A percentile compares a stretch with the other conserved stretches of the same genome.
Conservation (phyloP, 1,140 invertebrate species). For the Caenorhabditis briggsae region DNA sequence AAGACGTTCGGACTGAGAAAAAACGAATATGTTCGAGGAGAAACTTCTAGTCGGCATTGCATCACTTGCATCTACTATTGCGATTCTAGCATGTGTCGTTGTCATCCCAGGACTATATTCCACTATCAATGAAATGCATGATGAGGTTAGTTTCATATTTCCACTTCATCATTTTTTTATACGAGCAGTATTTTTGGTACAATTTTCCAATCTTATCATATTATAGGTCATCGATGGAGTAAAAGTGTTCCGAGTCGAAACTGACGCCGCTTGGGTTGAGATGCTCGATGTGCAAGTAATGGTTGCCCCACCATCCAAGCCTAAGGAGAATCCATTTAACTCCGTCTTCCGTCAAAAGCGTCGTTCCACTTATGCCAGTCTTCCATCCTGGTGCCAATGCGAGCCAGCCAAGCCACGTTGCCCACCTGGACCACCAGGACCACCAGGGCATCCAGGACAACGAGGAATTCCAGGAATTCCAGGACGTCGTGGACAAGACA, state of each 20-base stretch:
- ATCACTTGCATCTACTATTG: constrained; percentile 50
- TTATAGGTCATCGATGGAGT: constrained; percentile 12
- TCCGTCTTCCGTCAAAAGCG: constrained; percentile 37
- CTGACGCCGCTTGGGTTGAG: constrained; percentile 43
- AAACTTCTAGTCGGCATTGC: constrained; percentile 62
- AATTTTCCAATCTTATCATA: background rate
- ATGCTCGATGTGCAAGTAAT: constrained; percentile 53
- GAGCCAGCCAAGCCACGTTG: constrained; percentile 61
- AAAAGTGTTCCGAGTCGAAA: constrained; percentile 15
- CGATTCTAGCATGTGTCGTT: constrained; percentile 56
- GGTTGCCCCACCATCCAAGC: constrained; percentile 2
- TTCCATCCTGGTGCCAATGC: constrained; percentile 60
- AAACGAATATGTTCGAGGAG: constrained; percentile 58
- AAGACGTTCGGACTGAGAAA: background rate
- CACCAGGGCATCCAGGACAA: constrained; percentile 62
- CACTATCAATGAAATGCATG: constrained; percentile 63
- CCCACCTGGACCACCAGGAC: constrained; percentile 62
- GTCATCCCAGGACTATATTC: constrained; percentile 62
- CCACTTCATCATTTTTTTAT: too few relatives aligned
- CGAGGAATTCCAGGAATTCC: constrained; percentile 65
- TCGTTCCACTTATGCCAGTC: constrained; percentile 16
- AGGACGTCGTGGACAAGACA: constrained; percentile 50
- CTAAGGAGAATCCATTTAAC: constrained; percentile 47
- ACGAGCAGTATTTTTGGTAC: too few relatives aligned
- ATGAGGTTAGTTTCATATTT: constrained; percentile 55